Evolutionary conservation across 2,888 invertebrate genomes (phyloP).

Genomic region (Biston betularia): DNA sequence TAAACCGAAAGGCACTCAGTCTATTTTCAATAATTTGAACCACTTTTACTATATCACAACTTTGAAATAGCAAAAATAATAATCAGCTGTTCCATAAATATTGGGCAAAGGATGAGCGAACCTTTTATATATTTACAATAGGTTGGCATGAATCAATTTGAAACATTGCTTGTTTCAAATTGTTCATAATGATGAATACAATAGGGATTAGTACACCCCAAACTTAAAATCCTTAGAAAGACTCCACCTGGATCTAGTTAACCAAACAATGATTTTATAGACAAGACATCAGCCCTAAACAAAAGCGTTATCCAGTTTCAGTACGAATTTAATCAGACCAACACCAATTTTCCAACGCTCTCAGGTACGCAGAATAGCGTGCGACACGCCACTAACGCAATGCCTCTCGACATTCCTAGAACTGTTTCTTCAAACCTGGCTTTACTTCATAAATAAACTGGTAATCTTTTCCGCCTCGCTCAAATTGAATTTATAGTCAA

Average conservation of each 20-base stretch:
- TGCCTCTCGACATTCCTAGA: slow-evolving; percentile 47
- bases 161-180: too few species aligned
- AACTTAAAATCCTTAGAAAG: too few species aligned
- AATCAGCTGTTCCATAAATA: too few species aligned
- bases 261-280: slow-evolving; percentile 11
- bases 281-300: background rate
- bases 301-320: slow-evolving; percentile 5
- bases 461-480: slow-evolving; percentile 70
- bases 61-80: too few species aligned
- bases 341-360: slow-evolving; percentile 29
- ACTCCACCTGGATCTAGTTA: background rate
- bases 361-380: slow-evolving; percentile 43
- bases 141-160: too few species aligned
- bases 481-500: slow-evolving; percentile 83
- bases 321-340: slow-evolving; percentile 22
- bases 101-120: too few species aligned
- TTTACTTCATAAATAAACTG: slow-evolving; percentile 57
- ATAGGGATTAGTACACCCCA: too few species aligned
- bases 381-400: slow-evolving; percentile 47
- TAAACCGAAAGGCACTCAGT: too few species aligned
- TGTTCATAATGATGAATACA: too few species aligned
- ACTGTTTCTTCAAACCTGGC: slow-evolving; percentile 46
- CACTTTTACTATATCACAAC: too few species aligned
- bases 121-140: too few species aligned
- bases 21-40: too few species aligned